Conservation (phyloP, 1,140 invertebrate species). For the Cheumatopsyche charites region DNA sequence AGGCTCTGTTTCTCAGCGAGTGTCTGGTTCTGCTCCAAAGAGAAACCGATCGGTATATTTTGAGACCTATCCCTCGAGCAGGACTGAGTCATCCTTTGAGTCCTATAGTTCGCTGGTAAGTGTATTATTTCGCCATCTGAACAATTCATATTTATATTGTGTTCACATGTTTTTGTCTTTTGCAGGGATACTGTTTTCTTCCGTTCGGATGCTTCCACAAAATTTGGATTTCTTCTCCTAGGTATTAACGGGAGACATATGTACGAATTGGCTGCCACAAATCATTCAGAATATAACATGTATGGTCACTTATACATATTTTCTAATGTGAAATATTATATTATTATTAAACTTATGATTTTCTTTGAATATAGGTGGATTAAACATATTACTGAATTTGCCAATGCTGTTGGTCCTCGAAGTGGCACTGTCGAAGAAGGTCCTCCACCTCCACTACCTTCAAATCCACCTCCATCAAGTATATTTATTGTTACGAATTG, state of each 20-base stretch:
- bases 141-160: background rate
- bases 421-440: slow-evolving; percentile 38
- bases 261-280: slow-evolving; percentile 58
- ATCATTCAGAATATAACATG: slow-evolving; percentile 55
- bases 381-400: slow-evolving; percentile 37
- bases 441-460: slow-evolving; percentile 35
- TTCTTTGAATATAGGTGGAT: slow-evolving; percentile 46
- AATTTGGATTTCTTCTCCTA: slow-evolving; percentile 60
- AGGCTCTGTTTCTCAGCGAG: slow-evolving; percentile 58
- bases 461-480: slow-evolving; percentile 35
- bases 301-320: slow-evolving; percentile 48
- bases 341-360: slow-evolving; percentile 22
- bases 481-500: slow-evolving; percentile 1
- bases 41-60: slow-evolving; percentile 58
- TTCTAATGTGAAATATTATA: slow-evolving; percentile 1
- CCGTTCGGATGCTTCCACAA: slow-evolving; percentile 57
- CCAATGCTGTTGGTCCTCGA: slow-evolving; percentile 36
- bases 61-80: slow-evolving; percentile 54
- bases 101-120: slow-evolving; percentile 52
- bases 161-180: slow-evolving; percentile 5
- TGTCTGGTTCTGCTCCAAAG: slow-evolving; percentile 57
- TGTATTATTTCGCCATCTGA: slow-evolving; percentile 3
- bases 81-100: slow-evolving; percentile 55
- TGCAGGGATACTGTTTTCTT: slow-evolving; percentile 58
- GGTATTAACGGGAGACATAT: slow-evolving; percentile 60